Evolutionary conservation across 2,888 invertebrate genomes (phyloP).

Genomic region (Thecophora atra): DNA sequence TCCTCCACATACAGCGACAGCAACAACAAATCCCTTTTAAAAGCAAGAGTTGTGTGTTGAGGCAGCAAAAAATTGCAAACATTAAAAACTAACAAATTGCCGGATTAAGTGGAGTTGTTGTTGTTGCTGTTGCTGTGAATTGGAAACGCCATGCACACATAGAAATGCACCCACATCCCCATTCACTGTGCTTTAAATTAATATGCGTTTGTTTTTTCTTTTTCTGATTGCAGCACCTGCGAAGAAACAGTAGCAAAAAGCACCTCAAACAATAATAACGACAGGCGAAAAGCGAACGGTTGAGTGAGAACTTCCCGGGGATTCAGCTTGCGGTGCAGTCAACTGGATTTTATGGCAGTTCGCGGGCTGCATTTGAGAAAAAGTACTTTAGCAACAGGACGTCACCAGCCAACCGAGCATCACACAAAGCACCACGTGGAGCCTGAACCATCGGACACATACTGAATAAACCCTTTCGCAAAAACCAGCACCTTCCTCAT

Average conservation of each 20-base stretch:
- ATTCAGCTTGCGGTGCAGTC: too few species aligned
- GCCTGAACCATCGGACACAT: too few species aligned
- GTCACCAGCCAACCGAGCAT: too few species aligned
- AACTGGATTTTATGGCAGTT: too few species aligned
- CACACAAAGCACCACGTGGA: too few species aligned
- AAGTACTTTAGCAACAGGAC: too few species aligned
- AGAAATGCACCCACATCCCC: background rate
- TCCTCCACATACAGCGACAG: background rate
- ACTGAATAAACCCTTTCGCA: too few species aligned
- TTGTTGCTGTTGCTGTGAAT: too few species aligned
- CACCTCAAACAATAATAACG: background rate
- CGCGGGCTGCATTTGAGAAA: too few species aligned
- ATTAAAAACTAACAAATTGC: background rate
- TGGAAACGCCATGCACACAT: background rate
- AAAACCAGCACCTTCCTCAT: too few species aligned
- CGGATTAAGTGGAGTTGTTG: background rate
- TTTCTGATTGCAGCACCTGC: constrained; percentile 4
- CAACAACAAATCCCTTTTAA: background rate
- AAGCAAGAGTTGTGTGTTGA: background rate
- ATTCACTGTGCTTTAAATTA: background rate
- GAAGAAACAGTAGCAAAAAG: background rate
- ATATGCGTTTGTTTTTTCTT: background rate
- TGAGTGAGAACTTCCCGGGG: too few species aligned
- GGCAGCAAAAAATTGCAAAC: background rate
- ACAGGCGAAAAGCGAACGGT: too few species aligned